Base-by-base conservation (phyloP, 2,113 vertebrate genomes). In the Callorhinus ursinus region DNA sequence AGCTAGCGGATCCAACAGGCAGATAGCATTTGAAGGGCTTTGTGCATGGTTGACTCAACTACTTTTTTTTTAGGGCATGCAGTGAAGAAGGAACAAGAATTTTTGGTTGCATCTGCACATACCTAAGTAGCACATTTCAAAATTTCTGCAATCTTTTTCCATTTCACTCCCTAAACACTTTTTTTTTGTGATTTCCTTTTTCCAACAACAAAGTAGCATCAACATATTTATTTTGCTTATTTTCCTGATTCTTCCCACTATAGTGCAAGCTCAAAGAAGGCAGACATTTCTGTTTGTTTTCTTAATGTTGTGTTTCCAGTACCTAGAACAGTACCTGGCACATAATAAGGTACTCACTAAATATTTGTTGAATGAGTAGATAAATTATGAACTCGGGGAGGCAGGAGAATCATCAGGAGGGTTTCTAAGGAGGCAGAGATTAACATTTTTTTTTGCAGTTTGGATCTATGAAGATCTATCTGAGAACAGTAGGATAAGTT, bases 311-410 rank as follows among this genome's bases (percentile, higher is more conserved):
- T 7, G 51, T 76, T 65, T 10, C 59, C 33, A 94, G 59, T 21
- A 61, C 53, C 36, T 88, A n/a, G 3, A 94, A 79, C 1, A 87
- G 24, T 90, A 72, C 16, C 51, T 76, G 26, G 18, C 19, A 93
- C 2, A 7, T 49, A 53, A 28, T 57, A 63, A 28, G 55, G 61
- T 81, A 83, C 49, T 95, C 49, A 76, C 57, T 57, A 86, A 95
- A 74, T 91, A 84, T 63, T 89, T 80, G n/a, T 82, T 95, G 36
- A 91, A 76, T 81, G 6, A 92, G 71, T 65, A 85, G 61, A 76
- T 92, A 88, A 28, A 71, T 72, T 63, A 82, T 0, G n/a, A 76
- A 92, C 15, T 55, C 5, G 7, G 31, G 42, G 63, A 93, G 28
- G 81, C 53, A 67, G 91, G 24, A 63, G 72, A 82, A 91, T 81